Percentiles rank a stretch among this genome's conserved stretches.
Evolutionary conservation across 2,797 vertebrate species (phyloP).

Genomic region (Meda fulgida): DNA sequence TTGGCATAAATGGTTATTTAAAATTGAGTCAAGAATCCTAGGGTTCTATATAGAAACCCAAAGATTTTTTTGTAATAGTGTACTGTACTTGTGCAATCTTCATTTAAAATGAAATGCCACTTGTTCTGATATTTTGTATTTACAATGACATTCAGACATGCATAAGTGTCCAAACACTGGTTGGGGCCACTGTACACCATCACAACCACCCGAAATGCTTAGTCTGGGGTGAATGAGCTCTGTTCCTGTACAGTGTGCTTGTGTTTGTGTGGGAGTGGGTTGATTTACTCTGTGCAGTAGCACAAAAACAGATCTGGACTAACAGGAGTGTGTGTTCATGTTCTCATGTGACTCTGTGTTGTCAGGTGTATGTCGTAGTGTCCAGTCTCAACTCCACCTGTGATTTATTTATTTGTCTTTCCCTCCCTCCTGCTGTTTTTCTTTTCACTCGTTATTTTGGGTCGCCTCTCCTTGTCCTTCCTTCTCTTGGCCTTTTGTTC

Average conservation of each 20-base stretch:
- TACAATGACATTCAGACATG: not conserved
- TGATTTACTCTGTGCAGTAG: constrained; percentile 24
- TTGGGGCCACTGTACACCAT: not conserved
- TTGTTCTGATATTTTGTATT: not conserved
- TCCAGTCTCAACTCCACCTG: constrained; percentile 29
- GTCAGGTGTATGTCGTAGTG: constrained; percentile 34
- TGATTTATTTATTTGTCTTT: constrained; percentile 45
- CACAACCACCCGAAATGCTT: not conserved
- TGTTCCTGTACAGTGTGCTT: constrained; percentile 7
- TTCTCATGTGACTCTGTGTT: constrained; percentile 24
- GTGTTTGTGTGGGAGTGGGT: constrained; percentile 32
- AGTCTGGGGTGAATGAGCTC: not conserved
- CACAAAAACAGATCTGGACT: constrained; percentile 1
- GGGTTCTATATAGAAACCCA: not conserved
- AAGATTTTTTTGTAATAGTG: not conserved
- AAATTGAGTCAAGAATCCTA: not conserved
- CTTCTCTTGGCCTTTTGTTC: constrained; percentile 53
- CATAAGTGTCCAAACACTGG: not conserved
- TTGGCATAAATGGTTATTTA: not conserved
- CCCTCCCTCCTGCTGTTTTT: constrained; percentile 39
- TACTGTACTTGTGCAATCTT: not conserved
- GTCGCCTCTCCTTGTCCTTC: constrained; percentile 40
- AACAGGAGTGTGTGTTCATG: constrained; percentile 9
- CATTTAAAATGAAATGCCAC: not conserved
- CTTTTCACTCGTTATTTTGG: constrained; percentile 46